Percentiles rank a stretch among this genome's conserved stretches.
phyloP scores from a whole-genome alignment of 2,113 vertebrate genomes.

The Mirza zaza region DNA sequence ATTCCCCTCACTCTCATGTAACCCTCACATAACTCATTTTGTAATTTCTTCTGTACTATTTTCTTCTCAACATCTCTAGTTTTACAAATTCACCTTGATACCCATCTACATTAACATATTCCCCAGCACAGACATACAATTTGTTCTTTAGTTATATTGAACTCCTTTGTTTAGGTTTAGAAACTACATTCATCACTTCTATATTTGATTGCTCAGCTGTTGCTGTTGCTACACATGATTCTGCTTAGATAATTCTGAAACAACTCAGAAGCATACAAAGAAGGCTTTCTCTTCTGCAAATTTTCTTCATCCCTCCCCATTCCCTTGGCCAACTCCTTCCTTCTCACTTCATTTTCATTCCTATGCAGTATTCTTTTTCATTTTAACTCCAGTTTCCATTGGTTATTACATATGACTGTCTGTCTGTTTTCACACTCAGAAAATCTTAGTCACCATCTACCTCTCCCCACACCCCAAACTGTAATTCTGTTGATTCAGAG shows the following conservation, averaged over 20 bases:
- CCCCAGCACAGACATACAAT: not conserved
- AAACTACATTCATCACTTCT: not conserved
- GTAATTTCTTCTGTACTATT: not conserved
- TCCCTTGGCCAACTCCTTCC: not conserved
- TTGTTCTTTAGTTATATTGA: not conserved
- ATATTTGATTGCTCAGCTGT: not conserved
- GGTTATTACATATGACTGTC: not conserved
- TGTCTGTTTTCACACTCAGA: not conserved
- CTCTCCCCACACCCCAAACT: not conserved
- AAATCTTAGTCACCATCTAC: not conserved
- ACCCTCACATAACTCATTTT: not conserved
- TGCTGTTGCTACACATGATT: not conserved
- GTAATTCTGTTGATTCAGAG: not conserved
- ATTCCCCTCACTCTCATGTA: not conserved
- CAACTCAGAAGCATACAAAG: not conserved
- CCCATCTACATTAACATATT: not conserved
- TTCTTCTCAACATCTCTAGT: not conserved
- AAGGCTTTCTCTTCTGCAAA: not conserved
- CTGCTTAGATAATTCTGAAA: not conserved
- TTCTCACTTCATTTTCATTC: constrained; percentile 27
- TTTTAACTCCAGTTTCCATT: not conserved
- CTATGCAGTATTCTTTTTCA: not conserved
- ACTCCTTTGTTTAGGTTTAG: not conserved
- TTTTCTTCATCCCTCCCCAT: not conserved
- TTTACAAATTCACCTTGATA: not conserved